Conservation (phyloP, 2,797 vertebrate species). For the Enteromius anoplus region DNA sequence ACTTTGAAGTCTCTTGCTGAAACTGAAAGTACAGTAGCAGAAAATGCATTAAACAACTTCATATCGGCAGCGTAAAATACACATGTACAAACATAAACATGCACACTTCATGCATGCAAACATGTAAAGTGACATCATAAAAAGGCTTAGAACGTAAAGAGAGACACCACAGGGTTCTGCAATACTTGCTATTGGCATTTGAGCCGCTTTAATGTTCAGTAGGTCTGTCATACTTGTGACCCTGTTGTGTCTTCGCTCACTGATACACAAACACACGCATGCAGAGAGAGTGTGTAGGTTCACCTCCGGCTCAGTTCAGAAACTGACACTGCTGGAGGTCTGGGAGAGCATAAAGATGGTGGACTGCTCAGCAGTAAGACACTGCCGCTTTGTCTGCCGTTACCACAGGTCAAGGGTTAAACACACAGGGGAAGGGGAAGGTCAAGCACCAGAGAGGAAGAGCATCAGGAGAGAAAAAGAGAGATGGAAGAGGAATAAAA, state of each 20-base stretch:
- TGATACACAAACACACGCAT: conserved; percentile 41
- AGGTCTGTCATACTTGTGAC: conserved; percentile 6
- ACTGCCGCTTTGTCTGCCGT: conserved; percentile 89
- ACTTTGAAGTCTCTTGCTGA: conserved; percentile 6
- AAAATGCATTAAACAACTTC: conserved; percentile 12
- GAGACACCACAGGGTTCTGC: conserved; percentile 41
- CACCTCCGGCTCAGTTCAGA: conserved; percentile 92
- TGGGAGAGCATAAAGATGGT: conserved; percentile 99
- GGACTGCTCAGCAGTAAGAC: conserved; percentile 95
- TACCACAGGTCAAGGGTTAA: conserved; percentile 68
- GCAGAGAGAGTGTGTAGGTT: conserved; percentile 62
- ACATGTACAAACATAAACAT: conserved; percentile 62
- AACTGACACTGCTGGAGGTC: conserved; percentile 98
- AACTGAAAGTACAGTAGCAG: neutral
- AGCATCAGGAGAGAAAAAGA: conserved; percentile 21
- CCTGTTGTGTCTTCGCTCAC: conserved; percentile 27
- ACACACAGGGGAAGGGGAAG: conserved; percentile 69
- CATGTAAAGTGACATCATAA: conserved; percentile 20
- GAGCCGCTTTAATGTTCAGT: conserved; percentile 18
- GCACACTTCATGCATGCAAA: conserved; percentile 32
- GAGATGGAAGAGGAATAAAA: conserved; percentile 61
- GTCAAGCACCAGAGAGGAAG: conserved; percentile 16
- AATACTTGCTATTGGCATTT: conserved; percentile 16
- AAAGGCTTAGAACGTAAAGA: conserved; percentile 23
- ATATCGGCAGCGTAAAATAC: conserved; percentile 77